Percentiles rank a stretch among this genome's conserved stretches.
Evolutionary conservation across 2,797 vertebrate species (phyloP).

Genomic region (Calcarius lapponicus): DNA sequence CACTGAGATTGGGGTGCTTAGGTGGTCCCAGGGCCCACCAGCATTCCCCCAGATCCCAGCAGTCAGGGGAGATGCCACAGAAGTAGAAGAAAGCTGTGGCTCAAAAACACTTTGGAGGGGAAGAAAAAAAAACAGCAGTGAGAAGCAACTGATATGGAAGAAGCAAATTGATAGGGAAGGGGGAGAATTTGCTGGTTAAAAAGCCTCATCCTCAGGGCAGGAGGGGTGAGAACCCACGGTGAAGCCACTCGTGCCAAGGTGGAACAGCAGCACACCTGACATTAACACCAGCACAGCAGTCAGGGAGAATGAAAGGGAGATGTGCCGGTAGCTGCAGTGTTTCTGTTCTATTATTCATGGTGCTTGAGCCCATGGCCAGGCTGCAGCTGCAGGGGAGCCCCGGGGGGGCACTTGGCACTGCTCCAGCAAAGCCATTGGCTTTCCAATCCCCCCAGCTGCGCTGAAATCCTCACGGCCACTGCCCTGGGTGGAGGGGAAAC

Average conservation of each 20-base stretch:
- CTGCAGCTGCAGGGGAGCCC: not conserved
- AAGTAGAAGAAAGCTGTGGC: not conserved
- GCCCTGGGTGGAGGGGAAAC: not conserved
- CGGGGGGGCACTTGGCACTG: rapidly evolving
- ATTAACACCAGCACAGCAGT: not conserved
- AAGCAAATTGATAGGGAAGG: not conserved
- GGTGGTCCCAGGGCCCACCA: not conserved
- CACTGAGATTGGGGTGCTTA: rapidly evolving
- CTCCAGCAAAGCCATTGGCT: not conserved
- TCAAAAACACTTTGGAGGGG: not conserved
- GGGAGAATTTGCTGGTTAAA: not conserved
- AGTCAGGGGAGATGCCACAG: not conserved
- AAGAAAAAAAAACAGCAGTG: not conserved
- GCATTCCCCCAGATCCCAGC: not conserved
- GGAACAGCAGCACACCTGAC: not conserved
- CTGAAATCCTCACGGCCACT: rapidly evolving
- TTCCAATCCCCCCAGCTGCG: rapidly evolving
- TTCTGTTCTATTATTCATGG: constrained; percentile 34
- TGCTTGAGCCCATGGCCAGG: not conserved
- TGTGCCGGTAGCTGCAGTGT: not conserved
- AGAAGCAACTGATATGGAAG: not conserved
- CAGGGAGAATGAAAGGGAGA: not conserved
- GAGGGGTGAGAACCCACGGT: not conserved
- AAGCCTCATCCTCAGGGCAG: not conserved
- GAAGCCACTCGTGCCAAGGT: rapidly evolving